A percentile compares a stretch with the other conserved stretches of the same genome.
Conservation (phyloP, 64 coral and sea anemone species). For the Stylophora pistillata region DNA sequence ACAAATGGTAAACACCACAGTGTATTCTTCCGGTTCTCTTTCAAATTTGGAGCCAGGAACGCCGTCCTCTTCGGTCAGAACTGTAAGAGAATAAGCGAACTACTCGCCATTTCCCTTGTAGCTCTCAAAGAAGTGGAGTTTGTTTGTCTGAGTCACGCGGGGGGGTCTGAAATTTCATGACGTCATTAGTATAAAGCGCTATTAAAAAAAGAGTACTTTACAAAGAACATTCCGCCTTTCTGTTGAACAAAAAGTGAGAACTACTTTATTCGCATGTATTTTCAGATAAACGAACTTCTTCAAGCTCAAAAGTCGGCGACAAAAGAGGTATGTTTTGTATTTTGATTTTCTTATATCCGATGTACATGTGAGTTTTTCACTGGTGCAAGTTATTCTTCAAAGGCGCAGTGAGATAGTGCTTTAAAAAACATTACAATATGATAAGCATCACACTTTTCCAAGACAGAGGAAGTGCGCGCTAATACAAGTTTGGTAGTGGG, state of each 20-base stretch:
- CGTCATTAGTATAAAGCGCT: neutral
- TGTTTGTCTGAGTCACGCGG: too few relatives aligned
- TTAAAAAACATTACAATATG: too few relatives aligned
- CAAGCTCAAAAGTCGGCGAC: conserved; percentile 77
- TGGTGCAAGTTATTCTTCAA: neutral
- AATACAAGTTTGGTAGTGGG: too few relatives aligned
- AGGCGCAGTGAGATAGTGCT: neutral
- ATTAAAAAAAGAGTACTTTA: neutral
- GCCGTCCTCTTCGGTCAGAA: conserved; percentile 19
- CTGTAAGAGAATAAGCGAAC: too few relatives aligned
- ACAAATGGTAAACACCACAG: too few relatives aligned
- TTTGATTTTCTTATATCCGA: too few relatives aligned
- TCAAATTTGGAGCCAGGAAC: too few relatives aligned
- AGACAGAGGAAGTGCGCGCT: too few relatives aligned
- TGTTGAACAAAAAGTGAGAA: neutral
- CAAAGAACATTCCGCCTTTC: neutral
- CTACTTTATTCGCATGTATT: neutral
- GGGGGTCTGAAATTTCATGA: conserved; percentile 10
- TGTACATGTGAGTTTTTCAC: neutral
- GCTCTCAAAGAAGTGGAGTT: too few relatives aligned
- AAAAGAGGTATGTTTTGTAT: conserved; percentile 65
- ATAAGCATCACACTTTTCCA: too few relatives aligned
- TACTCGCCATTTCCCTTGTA: too few relatives aligned
- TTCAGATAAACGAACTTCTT: conserved; percentile 80
- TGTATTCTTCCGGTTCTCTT: too few relatives aligned